Conservation (phyloP, 2,797 vertebrate species). For the Premnoplex brunnescens region DNA sequence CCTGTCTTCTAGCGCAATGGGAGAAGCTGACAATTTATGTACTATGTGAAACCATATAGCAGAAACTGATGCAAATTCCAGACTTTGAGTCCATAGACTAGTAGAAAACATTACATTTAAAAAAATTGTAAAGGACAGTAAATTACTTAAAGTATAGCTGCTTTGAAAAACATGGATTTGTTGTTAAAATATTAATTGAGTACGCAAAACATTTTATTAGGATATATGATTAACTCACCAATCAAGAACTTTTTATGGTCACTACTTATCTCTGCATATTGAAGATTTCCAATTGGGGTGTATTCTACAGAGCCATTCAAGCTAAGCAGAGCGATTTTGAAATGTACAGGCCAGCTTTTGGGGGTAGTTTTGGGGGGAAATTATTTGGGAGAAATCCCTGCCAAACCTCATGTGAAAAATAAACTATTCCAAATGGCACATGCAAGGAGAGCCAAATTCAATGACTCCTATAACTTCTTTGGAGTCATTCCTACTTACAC, state of each 20-base stretch:
- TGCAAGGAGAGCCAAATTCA: slow-evolving; percentile 35
- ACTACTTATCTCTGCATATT: not conserved
- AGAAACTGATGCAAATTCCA: slow-evolving; percentile 74
- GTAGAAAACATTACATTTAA: slow-evolving; percentile 24
- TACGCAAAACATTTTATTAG: not conserved
- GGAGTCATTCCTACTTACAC: slow-evolving; percentile 49
- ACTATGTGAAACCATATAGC: slow-evolving; percentile 68
- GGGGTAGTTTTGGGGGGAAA: not conserved
- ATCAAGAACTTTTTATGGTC: not conserved
- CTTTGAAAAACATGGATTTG: slow-evolving; percentile 5
- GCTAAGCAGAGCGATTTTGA: slow-evolving; percentile 15
- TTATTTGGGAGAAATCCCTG: slow-evolving; percentile 34
- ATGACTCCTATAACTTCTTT: slow-evolving; percentile 43
- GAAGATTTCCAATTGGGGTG: not conserved
- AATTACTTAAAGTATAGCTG: slow-evolving; percentile 3
- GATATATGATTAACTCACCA: not conserved
- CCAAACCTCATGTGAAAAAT: slow-evolving; percentile 62
- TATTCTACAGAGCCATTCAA: slow-evolving; percentile 34
- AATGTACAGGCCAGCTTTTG: slow-evolving; percentile 22
- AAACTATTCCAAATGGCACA: slow-evolving; percentile 49
- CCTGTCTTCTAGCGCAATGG: slow-evolving; percentile 78
- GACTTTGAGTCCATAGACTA: slow-evolving; percentile 48
- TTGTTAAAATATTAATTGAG: slow-evolving; percentile 3
- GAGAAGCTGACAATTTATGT: slow-evolving; percentile 77
- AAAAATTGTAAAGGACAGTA: not conserved